These are phyloP conservation scores for Trematomus bernacchii DNA, from an alignment of 2,797 vertebrate genomes.

Conservation along the genomic window DNA sequence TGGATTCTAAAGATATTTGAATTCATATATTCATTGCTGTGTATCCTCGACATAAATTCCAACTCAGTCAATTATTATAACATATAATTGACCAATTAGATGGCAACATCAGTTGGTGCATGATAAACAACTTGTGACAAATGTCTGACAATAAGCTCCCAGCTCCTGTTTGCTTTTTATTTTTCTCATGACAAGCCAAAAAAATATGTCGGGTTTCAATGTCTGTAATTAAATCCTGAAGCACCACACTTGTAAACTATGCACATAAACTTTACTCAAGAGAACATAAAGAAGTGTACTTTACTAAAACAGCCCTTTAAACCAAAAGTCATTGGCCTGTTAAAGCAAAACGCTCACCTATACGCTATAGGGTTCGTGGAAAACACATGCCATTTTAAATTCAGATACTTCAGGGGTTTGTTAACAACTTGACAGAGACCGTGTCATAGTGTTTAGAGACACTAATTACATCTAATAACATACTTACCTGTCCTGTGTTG, in stretches of 20 bases:
- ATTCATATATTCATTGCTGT: neutral
- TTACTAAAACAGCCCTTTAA: neutral
- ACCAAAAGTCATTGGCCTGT: neutral
- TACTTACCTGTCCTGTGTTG: slow-evolving; percentile 60
- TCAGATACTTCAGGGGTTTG: slow-evolving; percentile 29
- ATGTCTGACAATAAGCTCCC: slow-evolving; percentile 50
- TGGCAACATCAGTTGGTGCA: slow-evolving; percentile 32
- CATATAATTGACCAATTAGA: slow-evolving; percentile 25
- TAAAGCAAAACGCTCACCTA: slow-evolving; percentile 9
- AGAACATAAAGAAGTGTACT: neutral
- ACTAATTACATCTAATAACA: slow-evolving; percentile 78
- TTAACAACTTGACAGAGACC: slow-evolving; percentile 36
- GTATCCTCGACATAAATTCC: slow-evolving; percentile 3
- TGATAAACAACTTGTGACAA: slow-evolving; percentile 54
- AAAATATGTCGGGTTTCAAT: slow-evolving; percentile 14
- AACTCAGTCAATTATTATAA: slow-evolving; percentile 13
- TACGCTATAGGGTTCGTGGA: neutral
- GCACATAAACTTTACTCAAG: slow-evolving; percentile 11
- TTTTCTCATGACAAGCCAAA: slow-evolving; percentile 47
- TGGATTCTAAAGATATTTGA: neutral
- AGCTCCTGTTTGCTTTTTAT: slow-evolving; percentile 15
- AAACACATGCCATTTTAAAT: neutral
- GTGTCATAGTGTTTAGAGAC: slow-evolving; percentile 68
- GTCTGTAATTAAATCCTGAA: slow-evolving; percentile 28
- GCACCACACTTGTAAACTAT: neutral